These are phyloP conservation scores for Intellagama lesueurii DNA, from an alignment of 2,797 vertebrate genomes.

Conservation along the genomic window DNA sequence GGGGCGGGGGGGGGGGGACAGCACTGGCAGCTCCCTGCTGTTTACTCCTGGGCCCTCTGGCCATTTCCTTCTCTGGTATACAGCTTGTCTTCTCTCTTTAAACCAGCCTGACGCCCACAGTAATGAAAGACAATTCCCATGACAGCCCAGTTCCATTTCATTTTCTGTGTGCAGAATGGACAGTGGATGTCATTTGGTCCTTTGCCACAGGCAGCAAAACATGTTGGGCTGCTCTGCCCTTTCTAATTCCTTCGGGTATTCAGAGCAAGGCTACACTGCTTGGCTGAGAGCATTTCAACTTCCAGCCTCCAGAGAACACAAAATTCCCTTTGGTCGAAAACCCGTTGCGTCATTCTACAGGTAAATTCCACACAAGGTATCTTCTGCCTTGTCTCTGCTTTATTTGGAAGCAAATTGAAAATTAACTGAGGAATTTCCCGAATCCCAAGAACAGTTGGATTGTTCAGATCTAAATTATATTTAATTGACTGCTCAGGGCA, in stretches of 20 bases:
- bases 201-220: background rate
- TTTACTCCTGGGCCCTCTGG: no score
- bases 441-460: background rate
- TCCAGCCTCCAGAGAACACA: background rate
- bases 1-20: background rate
- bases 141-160: background rate
- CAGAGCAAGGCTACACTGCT: background rate
- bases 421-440: background rate
- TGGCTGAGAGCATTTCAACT: background rate
- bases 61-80: background rate
- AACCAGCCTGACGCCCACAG: background rate
- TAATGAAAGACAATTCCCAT: background rate
- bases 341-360: background rate
- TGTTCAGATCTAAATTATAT: background rate
- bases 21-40: background rate
- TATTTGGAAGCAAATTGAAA: background rate
- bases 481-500: background rate
- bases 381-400: background rate
- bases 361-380: background rate
- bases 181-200: background rate
- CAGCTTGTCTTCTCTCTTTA: background rate
- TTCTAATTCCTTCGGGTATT: background rate
- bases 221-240: background rate
- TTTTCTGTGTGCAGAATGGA: background rate
- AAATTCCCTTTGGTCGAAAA: background rate